phyloP scores from a whole-genome alignment of 2,888 invertebrate genomes.

The Hydropsyche betteni region DNA sequence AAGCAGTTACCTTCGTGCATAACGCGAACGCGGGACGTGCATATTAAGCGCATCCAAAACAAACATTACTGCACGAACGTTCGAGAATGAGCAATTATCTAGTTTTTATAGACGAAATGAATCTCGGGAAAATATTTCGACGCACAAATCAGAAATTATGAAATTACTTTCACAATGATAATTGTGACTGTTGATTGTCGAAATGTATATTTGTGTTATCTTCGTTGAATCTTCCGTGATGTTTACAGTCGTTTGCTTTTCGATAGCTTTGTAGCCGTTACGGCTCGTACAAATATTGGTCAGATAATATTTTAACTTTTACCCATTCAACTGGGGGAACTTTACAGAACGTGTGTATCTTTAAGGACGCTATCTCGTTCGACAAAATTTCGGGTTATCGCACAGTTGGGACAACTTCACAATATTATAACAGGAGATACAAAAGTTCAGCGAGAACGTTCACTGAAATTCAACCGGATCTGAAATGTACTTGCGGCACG shows the following conservation, averaged over 20 bases:
- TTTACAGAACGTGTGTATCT: background rate
- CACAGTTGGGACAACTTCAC: background rate
- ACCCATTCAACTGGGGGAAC: background rate
- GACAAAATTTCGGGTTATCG: conserved; percentile 28
- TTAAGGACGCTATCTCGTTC: conserved; percentile 8
- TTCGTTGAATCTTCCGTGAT: background rate
- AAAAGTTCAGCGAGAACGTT: too few relatives aligned
- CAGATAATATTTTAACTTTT: conserved; percentile 12
- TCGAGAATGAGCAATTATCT: too few relatives aligned
- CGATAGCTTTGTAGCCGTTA: background rate
- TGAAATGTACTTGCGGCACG: too few relatives aligned
- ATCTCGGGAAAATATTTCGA: too few relatives aligned
- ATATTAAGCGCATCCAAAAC: background rate
- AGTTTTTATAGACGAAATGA: too few relatives aligned
- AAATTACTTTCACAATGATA: too few relatives aligned
- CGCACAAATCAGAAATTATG: too few relatives aligned
- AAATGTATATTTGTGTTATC: too few relatives aligned
- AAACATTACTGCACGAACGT: background rate
- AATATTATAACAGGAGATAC: too few relatives aligned
- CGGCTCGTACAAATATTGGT: conserved; percentile 11
- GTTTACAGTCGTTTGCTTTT: background rate
- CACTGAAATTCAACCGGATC: too few relatives aligned
- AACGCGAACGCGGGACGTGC: background rate
- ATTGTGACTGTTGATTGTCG: too few relatives aligned
- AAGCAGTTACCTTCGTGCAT: conserved; percentile 10